phyloP scores from a whole-genome alignment of 2,888 invertebrate species.

The Drosophila antonietae region DNA sequence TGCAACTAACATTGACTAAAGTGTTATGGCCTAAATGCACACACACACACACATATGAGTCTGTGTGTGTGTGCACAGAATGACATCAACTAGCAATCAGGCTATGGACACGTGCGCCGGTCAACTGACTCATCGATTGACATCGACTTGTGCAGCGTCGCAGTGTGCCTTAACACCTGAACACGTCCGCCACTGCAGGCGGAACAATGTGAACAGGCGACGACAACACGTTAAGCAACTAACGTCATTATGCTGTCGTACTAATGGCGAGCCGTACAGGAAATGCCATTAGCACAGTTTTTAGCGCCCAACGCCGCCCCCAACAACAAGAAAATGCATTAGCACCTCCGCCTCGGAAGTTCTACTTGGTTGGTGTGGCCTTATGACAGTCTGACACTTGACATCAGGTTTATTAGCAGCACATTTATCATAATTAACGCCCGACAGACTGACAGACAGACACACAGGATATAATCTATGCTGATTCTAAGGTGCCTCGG shows the following conservation, averaged over 20 bases:
- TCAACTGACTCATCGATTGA: conserved; percentile 51
- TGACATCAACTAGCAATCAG: conserved; percentile 71
- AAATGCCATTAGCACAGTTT: conserved; percentile 70
- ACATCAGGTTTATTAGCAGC: conserved; percentile 62
- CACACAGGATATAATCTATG: conserved; percentile 19
- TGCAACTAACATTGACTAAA: conserved; percentile 42
- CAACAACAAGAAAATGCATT: conserved; percentile 63
- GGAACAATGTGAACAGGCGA: conserved; percentile 33
- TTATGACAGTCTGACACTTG: conserved; percentile 33
- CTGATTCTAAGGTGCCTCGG: conserved; percentile 29
- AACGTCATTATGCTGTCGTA: conserved; percentile 46
- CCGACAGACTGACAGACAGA: neutral
- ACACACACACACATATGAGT: neutral
- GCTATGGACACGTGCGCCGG: conserved; percentile 52
- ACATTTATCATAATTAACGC: conserved; percentile 75
- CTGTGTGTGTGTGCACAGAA: conserved; percentile 13
- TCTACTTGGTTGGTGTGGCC: conserved; percentile 29
- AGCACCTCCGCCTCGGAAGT: conserved; percentile 35
- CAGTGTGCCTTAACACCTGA: conserved; percentile 35
- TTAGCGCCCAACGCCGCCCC: conserved; percentile 5
- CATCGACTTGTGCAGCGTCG: conserved; percentile 9
- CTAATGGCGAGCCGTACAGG: conserved; percentile 65
- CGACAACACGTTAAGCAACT: conserved; percentile 23
- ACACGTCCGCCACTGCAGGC: conserved; percentile 28
- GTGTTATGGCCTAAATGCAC: conserved; percentile 27